phyloP scores from a whole-genome alignment of 92 coral and sea anemone genomes.

The Phenganax subtilis region DNA sequence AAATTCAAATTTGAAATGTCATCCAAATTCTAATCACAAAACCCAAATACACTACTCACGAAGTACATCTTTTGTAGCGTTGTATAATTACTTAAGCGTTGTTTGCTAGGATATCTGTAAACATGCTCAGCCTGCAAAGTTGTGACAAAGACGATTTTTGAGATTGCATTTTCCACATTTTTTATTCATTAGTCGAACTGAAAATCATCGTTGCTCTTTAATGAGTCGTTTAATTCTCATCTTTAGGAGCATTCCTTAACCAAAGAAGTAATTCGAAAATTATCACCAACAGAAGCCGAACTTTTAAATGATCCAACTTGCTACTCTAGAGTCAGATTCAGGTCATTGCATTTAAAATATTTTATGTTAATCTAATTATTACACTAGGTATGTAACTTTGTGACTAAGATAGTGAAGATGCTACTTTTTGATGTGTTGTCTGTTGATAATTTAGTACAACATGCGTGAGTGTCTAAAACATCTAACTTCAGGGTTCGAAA shows the following conservation, averaged over 20 bases:
- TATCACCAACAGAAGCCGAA: conserved; percentile 93
- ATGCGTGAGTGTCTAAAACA: too few species aligned
- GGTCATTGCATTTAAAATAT: conserved; percentile 48
- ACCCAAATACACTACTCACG: not conserved
- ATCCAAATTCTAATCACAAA: too few species aligned
- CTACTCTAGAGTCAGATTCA: conserved; percentile 83
- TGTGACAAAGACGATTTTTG: too few species aligned
- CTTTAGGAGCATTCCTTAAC: conserved; percentile 93
- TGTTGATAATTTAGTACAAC: too few species aligned
- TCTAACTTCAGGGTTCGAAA: too few species aligned
- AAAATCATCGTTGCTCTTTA: too few species aligned
- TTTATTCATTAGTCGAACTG: too few species aligned
- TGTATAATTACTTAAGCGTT: not conserved
- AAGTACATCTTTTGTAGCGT: not conserved
- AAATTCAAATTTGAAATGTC: too few species aligned
- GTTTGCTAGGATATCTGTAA: too few species aligned
- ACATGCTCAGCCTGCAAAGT: too few species aligned
- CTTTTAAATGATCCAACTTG: conserved; percentile 80
- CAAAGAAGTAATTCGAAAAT: conserved; percentile 83
- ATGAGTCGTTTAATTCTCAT: not conserved
- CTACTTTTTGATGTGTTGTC: not conserved
- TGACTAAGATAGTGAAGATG: not conserved
- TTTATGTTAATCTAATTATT: not conserved
- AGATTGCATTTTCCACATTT: too few species aligned
- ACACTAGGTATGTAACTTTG: not conserved